Conservation (phyloP, 2,888 invertebrate genomes). For the Suillia variegata region DNA sequence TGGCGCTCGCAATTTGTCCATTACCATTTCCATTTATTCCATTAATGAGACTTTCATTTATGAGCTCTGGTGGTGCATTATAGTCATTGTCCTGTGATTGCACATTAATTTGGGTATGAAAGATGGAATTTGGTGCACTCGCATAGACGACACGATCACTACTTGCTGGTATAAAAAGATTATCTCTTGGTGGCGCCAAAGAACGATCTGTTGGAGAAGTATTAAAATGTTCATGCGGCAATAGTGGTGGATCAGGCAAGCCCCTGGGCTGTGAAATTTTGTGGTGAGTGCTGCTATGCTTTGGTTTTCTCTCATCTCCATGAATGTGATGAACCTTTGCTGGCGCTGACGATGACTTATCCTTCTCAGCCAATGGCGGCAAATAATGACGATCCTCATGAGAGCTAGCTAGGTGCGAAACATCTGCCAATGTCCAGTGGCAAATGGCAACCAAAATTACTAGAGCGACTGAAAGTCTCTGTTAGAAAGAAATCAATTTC, state of each 20-base stretch:
- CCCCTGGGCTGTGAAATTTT: conserved; percentile 18
- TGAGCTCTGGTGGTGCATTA: conserved; percentile 25
- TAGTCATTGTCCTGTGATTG: conserved; percentile 46
- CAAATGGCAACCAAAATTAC: conserved; percentile 29
- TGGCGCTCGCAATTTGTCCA: too few species aligned
- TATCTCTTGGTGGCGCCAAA: not conserved
- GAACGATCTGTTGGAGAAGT: not conserved
- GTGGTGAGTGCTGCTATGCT: conserved; percentile 25
- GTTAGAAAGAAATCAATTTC: conserved; percentile 8
- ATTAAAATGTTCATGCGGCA: not conserved
- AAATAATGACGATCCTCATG: conserved; percentile 36
- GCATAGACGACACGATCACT: conserved; percentile 38
- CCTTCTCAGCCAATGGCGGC: conserved; percentile 28
- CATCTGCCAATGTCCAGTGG: conserved; percentile 26
- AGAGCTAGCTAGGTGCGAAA: conserved; percentile 32
- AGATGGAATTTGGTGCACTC: conserved; percentile 45
- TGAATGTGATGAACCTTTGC: conserved; percentile 39
- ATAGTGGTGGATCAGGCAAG: not conserved
- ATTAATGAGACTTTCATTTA: too few species aligned
- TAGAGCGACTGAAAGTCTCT: not conserved
- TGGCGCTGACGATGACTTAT: conserved; percentile 13
- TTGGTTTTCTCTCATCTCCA: conserved; percentile 41
- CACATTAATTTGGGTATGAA: conserved; percentile 49
- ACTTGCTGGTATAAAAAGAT: conserved; percentile 28
- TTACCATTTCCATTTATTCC: too few species aligned